A percentile compares a stretch with the other conserved stretches of the same genome.
Conservation (phyloP, 2,113 vertebrate genomes). For the Cricetomys ansorgei region DNA sequence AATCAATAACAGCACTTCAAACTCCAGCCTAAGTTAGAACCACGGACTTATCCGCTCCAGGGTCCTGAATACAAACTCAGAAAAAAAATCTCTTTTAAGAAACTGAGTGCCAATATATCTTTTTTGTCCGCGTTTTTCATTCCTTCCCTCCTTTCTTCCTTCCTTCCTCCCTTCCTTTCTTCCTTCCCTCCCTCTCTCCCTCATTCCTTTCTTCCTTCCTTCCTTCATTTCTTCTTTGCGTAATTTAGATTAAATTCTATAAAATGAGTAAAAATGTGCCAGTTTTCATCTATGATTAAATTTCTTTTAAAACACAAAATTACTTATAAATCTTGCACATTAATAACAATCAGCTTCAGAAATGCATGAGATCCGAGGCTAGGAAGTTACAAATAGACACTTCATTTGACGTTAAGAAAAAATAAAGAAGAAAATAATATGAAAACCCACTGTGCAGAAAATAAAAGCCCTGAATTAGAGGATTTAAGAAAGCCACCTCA, state of each 20-base stretch:
- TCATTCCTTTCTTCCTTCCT: background rate
- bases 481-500: conserved; percentile 70
- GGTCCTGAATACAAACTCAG: conserved; percentile 34
- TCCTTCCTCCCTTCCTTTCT: background rate
- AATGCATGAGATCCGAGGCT: conserved; percentile 66
- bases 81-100: background rate
- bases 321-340: conserved; percentile 56
- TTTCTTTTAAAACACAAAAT: conserved; percentile 67
- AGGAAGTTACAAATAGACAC: conserved; percentile 68
- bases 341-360: conserved; percentile 66
- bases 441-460: conserved; percentile 67
- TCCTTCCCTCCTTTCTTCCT: background rate
- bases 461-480: conserved; percentile 76
- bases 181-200: background rate
- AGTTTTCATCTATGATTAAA: conserved; percentile 53
- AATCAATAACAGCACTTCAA: conserved; percentile 67
- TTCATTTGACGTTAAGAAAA: conserved; percentile 69
- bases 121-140: background rate
- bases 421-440: conserved; percentile 70
- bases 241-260: conserved; percentile 33
- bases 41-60: conserved; percentile 51
- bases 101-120: background rate
- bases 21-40: conserved; percentile 43
- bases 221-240: background rate
- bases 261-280: conserved; percentile 39